Percentiles rank a stretch among this genome's conserved stretches.
These are phyloP conservation scores for Athalia circularis DNA, from an alignment of 2,888 invertebrate species.

Conservation along the genomic window DNA sequence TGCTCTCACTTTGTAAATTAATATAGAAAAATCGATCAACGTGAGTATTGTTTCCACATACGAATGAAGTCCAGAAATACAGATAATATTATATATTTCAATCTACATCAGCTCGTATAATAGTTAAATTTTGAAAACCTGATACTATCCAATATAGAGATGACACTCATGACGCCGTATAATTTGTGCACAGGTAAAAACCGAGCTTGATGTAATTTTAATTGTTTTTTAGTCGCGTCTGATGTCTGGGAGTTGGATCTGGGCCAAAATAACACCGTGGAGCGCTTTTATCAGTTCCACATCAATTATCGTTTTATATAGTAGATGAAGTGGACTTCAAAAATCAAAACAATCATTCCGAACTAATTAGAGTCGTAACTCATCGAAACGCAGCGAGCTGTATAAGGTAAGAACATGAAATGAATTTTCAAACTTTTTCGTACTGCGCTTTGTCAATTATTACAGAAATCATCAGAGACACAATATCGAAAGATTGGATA, in stretches of 20 bases:
- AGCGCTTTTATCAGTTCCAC: background rate
- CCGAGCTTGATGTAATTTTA: slow-evolving; percentile 24
- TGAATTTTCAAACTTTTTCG: too few species aligned
- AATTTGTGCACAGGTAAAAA: background rate
- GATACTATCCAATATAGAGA: background rate
- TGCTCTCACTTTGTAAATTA: too few species aligned
- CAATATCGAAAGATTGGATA: too few species aligned
- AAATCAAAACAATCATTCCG: too few species aligned
- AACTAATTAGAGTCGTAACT: too few species aligned
- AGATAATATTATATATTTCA: background rate
- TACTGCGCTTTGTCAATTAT: too few species aligned
- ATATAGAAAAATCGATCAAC: background rate
- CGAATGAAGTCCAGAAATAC: background rate
- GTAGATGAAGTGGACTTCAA: too few species aligned
- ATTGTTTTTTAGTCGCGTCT: slow-evolving; percentile 27
- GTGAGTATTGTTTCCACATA: background rate
- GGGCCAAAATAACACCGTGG: background rate
- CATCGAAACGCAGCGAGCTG: too few species aligned
- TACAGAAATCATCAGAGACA: too few species aligned
- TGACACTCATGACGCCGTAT: background rate
- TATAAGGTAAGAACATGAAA: too few species aligned
- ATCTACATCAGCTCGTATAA: background rate
- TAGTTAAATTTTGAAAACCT: background rate
- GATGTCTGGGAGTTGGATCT: background rate
- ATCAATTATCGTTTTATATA: background rate